These are phyloP conservation scores for Cryptomyrus ogoouensis DNA, from an alignment of 2,113 vertebrate species.

Conservation along the genomic window DNA sequence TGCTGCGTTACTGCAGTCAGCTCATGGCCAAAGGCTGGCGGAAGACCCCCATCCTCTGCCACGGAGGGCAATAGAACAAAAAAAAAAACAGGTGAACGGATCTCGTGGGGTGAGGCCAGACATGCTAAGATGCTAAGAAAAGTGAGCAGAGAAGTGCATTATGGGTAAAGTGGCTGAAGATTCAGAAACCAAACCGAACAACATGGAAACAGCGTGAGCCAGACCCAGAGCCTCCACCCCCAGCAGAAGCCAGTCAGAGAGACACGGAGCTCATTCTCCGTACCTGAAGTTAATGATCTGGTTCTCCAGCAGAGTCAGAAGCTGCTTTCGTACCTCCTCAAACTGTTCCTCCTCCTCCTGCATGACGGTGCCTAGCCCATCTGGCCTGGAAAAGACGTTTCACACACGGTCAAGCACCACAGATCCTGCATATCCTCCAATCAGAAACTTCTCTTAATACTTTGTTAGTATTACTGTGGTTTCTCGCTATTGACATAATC, in stretches of 20 bases:
- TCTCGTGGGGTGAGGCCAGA: background rate
- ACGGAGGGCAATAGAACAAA: conserved; percentile 3
- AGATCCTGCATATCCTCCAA: background rate
- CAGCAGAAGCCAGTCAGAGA: background rate
- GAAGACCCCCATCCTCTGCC: conserved; percentile 28
- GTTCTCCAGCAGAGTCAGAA: conserved; percentile 79
- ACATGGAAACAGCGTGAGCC: background rate
- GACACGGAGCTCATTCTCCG: background rate
- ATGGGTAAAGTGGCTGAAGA: background rate
- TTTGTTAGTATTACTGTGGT: background rate
- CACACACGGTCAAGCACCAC: background rate
- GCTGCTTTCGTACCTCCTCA: conserved; percentile 77
- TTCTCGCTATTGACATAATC: background rate
- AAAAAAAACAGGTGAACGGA: conserved; percentile 19
- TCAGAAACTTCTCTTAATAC: background rate
- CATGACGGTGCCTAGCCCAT: conserved; percentile 88
- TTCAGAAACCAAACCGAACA: background rate
- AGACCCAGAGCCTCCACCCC: background rate
- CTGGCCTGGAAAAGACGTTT: conserved; percentile 65
- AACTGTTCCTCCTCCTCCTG: conserved; percentile 85
- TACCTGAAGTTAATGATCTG: conserved; percentile 96
- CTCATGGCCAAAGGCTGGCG: conserved; percentile 23
- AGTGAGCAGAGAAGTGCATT: background rate
- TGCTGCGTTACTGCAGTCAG: conserved; percentile 42
- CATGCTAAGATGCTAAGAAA: background rate